Evolutionary conservation across 2,113 vertebrate genomes (phyloP).

Genomic region (Pseudorhombus dupliciocellatus): DNA sequence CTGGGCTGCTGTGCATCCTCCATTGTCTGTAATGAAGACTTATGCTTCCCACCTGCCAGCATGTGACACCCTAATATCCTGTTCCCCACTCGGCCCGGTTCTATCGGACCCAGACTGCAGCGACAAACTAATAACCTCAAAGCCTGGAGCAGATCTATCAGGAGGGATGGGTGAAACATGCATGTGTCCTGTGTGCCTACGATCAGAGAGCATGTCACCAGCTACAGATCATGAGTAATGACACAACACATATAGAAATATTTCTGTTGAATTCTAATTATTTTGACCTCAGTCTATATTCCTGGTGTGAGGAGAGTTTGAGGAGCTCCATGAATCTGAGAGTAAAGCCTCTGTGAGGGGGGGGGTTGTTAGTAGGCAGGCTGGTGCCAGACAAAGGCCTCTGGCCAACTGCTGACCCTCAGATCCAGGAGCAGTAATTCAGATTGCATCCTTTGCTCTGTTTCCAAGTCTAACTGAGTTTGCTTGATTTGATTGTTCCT

Average conservation of each 20-base stretch:
- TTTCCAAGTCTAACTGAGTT: no score
- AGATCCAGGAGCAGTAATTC: no score
- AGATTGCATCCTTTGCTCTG: no score
- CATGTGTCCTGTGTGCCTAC: background rate
- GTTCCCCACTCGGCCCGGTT: constrained; percentile 51
- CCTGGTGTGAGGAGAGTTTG: no score
- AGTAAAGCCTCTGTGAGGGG: background rate
- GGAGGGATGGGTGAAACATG: background rate
- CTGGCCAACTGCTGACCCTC: no score
- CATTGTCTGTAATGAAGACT: constrained; percentile 76
- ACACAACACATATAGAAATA: no score
- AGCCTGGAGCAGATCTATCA: constrained; percentile 5
- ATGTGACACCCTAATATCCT: constrained; percentile 81
- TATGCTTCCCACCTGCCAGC: constrained; percentile 64
- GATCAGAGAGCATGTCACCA: background rate
- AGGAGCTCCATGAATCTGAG: background rate
- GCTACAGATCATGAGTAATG: background rate
- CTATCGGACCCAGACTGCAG: constrained; percentile 54
- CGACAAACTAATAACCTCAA: constrained; percentile 56
- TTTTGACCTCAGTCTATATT: no score
- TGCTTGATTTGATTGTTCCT: no score
- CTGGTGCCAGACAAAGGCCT: no score
- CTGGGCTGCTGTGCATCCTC: constrained; percentile 58
- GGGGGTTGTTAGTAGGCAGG: no score
- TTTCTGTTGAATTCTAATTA: background rate